These are phyloP conservation scores for Bubo blakistoni DNA, from an alignment of 2,113 vertebrate genomes.

Conservation along the genomic window DNA sequence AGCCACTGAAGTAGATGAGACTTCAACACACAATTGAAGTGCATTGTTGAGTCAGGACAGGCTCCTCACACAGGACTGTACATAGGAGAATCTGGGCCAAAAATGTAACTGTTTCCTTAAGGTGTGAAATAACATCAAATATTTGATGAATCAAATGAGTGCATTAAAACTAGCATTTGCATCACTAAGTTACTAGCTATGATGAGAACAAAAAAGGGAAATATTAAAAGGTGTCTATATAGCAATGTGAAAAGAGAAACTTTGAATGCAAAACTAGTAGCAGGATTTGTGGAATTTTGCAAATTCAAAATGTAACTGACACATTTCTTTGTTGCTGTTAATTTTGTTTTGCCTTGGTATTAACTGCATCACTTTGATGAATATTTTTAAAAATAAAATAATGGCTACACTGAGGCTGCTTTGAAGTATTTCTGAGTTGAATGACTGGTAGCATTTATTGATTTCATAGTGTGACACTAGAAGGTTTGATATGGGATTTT, in stretches of 20 bases:
- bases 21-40: background rate
- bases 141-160: background rate
- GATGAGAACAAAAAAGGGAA: background rate
- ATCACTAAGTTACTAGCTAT: background rate
- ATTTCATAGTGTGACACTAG: conserved; percentile 53
- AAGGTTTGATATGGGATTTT: conserved; percentile 66
- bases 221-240: background rate
- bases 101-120: background rate
- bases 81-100: background rate
- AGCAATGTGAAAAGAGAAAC: background rate
- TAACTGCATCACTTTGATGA: conserved; percentile 51
- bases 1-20: background rate
- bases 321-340: conserved; percentile 46
- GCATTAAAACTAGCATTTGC: background rate
- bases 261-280: background rate
- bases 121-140: background rate
- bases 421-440: conserved; percentile 59
- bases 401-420: conserved; percentile 42
- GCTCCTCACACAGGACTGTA: background rate
- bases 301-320: conserved; percentile 39
- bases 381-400: conserved; percentile 60
- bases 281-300: background rate
- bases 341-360: conserved; percentile 50
- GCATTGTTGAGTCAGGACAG: background rate
- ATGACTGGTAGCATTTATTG: conserved; percentile 62